Evolutionary conservation across 2,113 vertebrate species (phyloP), one percentile per base, ranked within the genome.

Genomic region (Ailuropoda melanoleuca): DNA sequence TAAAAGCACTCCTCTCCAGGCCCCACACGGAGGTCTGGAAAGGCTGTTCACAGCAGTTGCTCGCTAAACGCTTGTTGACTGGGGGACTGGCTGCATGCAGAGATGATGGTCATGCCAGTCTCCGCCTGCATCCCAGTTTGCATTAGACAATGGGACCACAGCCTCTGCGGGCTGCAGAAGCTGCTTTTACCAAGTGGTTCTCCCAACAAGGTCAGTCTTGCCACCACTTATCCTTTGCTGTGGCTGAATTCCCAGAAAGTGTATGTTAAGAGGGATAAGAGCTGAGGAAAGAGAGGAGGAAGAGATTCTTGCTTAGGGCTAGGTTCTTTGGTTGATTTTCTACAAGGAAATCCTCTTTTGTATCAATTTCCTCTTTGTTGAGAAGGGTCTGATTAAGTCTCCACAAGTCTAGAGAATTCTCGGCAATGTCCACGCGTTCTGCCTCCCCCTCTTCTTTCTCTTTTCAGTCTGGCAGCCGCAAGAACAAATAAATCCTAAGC

Each of bases 331-430:
- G 21, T 1, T 83, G 46, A 81, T 75, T 83, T 90, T 90, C 43
- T 78, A 72, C 18, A 55, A 82, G 31, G 34, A 88, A 75, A 93
- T 7, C 29, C 23, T 81, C 66, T 90, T 90, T 34, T 68, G 14
- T 50, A 26, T 74, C 50, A 50, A 66, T 66, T 68, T 70, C n/a
- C 2, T 31, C 10, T 86, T 70, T 0, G 0, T 53, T 81, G 53
- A 19, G 39, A 95, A 6, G 0, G 80, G 74, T 58, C 75, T 62
- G 31, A 15, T 11, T 21, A 74, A 46, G 72, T 58, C n/a, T 92
- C 87, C 8, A 37, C 80, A 93, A 89, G 97, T 34, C 29, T 37
- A 85, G 13, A 78, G 72, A 95, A 13, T 92, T 87, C 21, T 74
- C 70, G 24, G 50, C 86, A 97, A 43, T 94, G n/a, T 88, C 92